A percentile compares a stretch with the other conserved stretches of the same genome.
phyloP scores from a whole-genome alignment of 2,113 vertebrate species.

The Aptenodytes forsteri region DNA sequence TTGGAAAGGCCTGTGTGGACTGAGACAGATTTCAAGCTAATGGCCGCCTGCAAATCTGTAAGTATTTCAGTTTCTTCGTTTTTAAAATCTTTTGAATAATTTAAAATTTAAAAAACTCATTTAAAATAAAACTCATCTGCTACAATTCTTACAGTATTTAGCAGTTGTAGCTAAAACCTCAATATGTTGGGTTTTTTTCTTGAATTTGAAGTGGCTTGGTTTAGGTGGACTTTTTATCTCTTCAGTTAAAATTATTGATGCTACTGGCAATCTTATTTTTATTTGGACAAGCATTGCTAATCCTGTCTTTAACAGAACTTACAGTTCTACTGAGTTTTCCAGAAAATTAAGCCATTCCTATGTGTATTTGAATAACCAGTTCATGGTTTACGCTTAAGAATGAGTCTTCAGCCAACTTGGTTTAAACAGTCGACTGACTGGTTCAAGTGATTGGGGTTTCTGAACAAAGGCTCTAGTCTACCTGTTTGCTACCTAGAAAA shows the following conservation, averaged over 20 bases:
- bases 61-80: slow-evolving; percentile 81
- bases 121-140: not conserved
- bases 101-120: not conserved
- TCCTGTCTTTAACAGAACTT: not conserved
- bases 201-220: not conserved
- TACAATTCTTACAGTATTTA: not conserved
- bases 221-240: not conserved
- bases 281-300: not conserved
- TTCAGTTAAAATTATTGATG: not conserved
- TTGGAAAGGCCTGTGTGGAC: slow-evolving; percentile 77
- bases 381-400: not conserved
- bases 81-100: not conserved
- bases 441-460: not conserved
- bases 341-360: not conserved
- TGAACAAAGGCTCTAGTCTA: not conserved
- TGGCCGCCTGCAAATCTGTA: slow-evolving; percentile 81
- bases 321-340: not conserved
- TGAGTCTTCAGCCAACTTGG: not conserved
- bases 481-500: not conserved
- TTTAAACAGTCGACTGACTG: not conserved
- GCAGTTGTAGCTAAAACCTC: not conserved
- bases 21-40: slow-evolving; percentile 77
- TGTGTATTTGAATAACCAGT: not conserved
- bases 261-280: not conserved
- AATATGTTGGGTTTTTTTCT: not conserved